Conservation (phyloP, 1,140 invertebrate species). For the Callitettix versicolor region DNA sequence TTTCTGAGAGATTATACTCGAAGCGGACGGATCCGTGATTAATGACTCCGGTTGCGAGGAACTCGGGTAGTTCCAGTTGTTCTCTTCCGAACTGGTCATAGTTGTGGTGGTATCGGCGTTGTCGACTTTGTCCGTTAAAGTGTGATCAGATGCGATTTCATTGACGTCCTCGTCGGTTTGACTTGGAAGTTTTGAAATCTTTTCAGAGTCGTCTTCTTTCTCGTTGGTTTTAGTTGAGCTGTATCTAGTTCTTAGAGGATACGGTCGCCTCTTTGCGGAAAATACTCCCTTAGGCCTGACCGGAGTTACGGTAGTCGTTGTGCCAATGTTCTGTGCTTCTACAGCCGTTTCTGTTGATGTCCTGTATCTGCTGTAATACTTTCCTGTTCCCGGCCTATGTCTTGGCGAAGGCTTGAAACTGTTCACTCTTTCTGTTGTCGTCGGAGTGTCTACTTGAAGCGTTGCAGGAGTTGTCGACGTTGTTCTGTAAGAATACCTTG, state of each 20-base stretch:
- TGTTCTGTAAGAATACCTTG: conserved; percentile 17
- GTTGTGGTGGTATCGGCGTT: conserved; percentile 20
- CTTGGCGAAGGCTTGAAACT: conserved; percentile 33
- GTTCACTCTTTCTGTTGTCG: conserved; percentile 28
- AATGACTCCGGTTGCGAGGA: conserved; percentile 7
- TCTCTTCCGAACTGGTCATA: conserved; percentile 19
- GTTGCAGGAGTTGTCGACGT: conserved; percentile 9
- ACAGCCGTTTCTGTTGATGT: conserved; percentile 21
- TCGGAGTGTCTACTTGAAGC: conserved; percentile 3
- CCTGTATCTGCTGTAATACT: conserved; percentile 28
- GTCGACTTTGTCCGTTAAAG: conserved; percentile 22
- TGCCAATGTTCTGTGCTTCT: conserved; percentile 9
- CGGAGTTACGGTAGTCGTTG: conserved; percentile 7
- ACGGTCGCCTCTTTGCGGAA: conserved; percentile 26
- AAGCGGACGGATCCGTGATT: conserved; percentile 28
- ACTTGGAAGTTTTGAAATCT: neutral
- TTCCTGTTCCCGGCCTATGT: conserved; percentile 25
- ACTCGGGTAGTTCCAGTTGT: conserved; percentile 11
- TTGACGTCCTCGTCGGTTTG: conserved; percentile 14
- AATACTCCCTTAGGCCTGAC: conserved; percentile 22
- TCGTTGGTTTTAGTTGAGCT: conserved; percentile 8
- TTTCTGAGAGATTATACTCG: conserved; percentile 31
- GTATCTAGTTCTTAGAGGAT: conserved; percentile 7
- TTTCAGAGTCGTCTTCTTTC: conserved; percentile 15
- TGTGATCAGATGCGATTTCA: neutral